These are phyloP conservation scores for Boulengeromyrus knoepffleri DNA, from an alignment of 2,113 vertebrate genomes.

Conservation along the genomic window DNA sequence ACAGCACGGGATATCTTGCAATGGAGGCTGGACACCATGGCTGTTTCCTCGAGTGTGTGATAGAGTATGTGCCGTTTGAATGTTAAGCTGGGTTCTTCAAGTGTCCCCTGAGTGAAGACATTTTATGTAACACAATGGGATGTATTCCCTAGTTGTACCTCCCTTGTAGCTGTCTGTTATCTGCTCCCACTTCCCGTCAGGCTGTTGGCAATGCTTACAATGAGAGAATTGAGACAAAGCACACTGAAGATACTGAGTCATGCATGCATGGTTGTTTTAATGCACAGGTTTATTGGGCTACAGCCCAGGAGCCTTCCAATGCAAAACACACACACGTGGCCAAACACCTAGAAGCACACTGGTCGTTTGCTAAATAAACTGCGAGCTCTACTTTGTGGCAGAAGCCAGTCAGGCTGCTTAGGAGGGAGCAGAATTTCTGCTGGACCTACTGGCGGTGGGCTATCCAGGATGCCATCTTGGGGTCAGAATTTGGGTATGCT, in stretches of 20 bases:
- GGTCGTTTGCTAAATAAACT: not conserved
- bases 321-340: no score
- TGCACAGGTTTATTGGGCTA: no score
- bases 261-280: not conserved
- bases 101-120: not conserved
- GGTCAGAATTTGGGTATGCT: not conserved
- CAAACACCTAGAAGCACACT: not conserved
- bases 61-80: not conserved
- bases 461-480: not conserved
- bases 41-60: not conserved
- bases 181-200: not conserved
- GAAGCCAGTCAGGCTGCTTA: not conserved
- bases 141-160: not conserved
- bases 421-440: not conserved
- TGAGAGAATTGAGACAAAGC: not conserved
- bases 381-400: not conserved
- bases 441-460: not conserved
- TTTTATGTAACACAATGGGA: conserved; percentile 1
- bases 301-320: no score
- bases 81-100: not conserved
- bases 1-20: not conserved
- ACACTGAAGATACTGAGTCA: not conserved
- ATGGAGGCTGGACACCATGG: not conserved
- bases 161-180: not conserved
- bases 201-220: not conserved